Conservation (phyloP, 2,797 vertebrate genomes). For the Crenichthys baileyi region DNA sequence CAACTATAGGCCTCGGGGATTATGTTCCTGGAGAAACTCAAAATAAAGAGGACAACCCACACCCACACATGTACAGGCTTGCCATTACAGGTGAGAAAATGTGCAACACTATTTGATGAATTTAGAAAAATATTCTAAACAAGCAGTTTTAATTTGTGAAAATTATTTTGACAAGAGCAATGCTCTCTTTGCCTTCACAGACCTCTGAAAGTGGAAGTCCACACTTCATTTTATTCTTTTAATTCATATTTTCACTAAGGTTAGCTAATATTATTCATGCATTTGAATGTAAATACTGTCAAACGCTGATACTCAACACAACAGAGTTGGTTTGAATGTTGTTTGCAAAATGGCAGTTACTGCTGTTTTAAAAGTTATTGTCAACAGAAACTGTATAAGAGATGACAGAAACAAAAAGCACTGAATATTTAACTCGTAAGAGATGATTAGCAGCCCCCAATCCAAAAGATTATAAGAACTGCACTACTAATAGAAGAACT, state of each 20-base stretch:
- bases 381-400: neutral
- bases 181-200: neutral
- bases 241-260: neutral
- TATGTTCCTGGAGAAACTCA: slow-evolving; percentile 94
- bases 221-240: neutral
- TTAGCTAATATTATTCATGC: neutral
- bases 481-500: too few relatives aligned
- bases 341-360: neutral
- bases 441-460: too few relatives aligned
- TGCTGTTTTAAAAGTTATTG: neutral
- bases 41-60: slow-evolving; percentile 78
- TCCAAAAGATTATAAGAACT: too few relatives aligned
- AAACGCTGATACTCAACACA: neutral
- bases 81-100: slow-evolving; percentile 89
- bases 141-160: neutral
- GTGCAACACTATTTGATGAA: neutral
- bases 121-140: neutral
- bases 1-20: slow-evolving; percentile 97
- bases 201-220: neutral
- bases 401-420: neutral
- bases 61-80: slow-evolving; percentile 90
- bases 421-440: too few relatives aligned
- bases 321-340: neutral
- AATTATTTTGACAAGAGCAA: neutral
- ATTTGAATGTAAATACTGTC: neutral